phyloP scores from a whole-genome alignment of 1,140 invertebrate species.

The Periplaneta americana region DNA sequence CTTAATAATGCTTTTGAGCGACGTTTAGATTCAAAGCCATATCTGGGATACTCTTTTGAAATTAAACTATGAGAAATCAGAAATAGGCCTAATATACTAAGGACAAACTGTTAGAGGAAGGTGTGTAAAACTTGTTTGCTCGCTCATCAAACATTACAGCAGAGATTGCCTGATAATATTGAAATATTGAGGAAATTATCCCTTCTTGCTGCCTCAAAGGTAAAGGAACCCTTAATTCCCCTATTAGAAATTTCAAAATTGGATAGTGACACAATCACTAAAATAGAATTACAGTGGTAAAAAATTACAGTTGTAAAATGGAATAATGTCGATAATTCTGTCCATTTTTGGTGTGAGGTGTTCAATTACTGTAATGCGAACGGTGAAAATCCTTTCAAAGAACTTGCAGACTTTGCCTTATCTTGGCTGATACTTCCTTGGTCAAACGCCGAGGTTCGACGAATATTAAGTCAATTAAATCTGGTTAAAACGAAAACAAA shows the following conservation, averaged over 20 bases:
- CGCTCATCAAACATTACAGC: neutral
- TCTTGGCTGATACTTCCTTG: slow-evolving; percentile 16
- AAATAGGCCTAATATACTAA: too few relatives aligned
- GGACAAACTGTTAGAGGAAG: too few relatives aligned
- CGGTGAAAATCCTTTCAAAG: slow-evolving; percentile 18
- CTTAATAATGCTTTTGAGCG: too few relatives aligned
- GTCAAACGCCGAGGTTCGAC: slow-evolving; percentile 23
- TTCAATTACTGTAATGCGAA: slow-evolving; percentile 15
- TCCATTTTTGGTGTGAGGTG: slow-evolving; percentile 17
- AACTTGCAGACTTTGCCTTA: slow-evolving; percentile 19
- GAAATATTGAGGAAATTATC: too few relatives aligned
- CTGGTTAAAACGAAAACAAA: slow-evolving; percentile 21
- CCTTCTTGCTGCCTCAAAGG: too few relatives aligned
- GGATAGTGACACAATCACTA: slow-evolving; percentile 7
- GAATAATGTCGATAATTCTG: slow-evolving; percentile 3
- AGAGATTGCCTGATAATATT: slow-evolving; percentile 2
- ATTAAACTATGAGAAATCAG: too few relatives aligned
- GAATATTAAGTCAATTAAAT: slow-evolving; percentile 25
- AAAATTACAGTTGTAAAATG: slow-evolving; percentile 13
- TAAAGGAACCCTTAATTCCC: too few relatives aligned
- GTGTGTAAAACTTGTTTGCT: neutral
- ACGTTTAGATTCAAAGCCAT: too few relatives aligned
- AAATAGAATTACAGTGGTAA: slow-evolving; percentile 21
- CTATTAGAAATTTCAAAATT: too few relatives aligned
- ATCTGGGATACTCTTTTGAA: too few relatives aligned